Evolutionary conservation across 2,888 invertebrate genomes (phyloP).

Genomic region (Uropetala carovei): DNA sequence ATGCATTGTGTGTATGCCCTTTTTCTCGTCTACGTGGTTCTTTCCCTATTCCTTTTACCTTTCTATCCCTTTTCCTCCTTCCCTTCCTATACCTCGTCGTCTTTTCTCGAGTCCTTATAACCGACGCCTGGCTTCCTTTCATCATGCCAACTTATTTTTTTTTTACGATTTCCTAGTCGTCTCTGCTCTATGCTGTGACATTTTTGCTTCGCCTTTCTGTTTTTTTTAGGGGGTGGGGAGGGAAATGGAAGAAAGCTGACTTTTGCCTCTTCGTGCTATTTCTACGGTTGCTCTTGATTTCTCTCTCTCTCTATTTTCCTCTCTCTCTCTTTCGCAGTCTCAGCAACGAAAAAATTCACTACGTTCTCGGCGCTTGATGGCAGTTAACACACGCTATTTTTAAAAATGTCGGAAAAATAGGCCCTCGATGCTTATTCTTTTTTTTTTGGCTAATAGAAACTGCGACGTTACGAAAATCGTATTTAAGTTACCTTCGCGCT

Average conservation of each 20-base stretch:
- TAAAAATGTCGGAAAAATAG: no score
- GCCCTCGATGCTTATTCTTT: no score
- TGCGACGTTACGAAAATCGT: no score
- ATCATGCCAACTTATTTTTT: constrained; percentile 16
- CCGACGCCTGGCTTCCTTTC: constrained; percentile 59
- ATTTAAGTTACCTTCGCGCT: no score
- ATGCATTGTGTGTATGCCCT: neutral
- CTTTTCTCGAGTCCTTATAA: constrained; percentile 58
- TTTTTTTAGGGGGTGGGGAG: no score
- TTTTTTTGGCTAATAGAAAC: no score
- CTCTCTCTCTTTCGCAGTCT: neutral
- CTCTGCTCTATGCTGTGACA: neutral
- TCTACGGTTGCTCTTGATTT: constrained; percentile 38
- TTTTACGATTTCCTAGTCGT: neutral
- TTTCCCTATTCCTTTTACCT: neutral
- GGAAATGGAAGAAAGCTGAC: constrained; percentile 17
- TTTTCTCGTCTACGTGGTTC: neutral
- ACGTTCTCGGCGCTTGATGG: no score
- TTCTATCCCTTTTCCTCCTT: neutral
- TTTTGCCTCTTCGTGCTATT: constrained; percentile 30
- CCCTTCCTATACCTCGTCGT: neutral
- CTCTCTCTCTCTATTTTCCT: neutral
- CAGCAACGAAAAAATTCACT: no score
- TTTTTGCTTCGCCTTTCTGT: neutral
- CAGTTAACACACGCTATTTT: no score